These are phyloP conservation scores for Akabosia matsudoensis DNA, from an alignment of 1,140 invertebrate genomes.

Conservation along the genomic window DNA sequence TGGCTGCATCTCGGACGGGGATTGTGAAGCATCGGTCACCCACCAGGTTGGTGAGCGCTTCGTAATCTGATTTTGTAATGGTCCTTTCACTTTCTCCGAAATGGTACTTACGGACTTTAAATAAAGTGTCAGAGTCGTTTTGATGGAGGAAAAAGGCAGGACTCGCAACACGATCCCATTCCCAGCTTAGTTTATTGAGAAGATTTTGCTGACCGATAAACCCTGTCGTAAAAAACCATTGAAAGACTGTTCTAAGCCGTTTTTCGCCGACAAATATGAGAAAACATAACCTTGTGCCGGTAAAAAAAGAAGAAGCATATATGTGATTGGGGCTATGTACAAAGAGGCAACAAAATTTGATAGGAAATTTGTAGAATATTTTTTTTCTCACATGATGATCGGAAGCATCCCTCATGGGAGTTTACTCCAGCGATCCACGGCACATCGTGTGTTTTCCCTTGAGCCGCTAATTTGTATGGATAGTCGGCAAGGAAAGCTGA, in stretches of 20 bases:
- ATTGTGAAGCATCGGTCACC: background rate
- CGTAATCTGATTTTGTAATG: background rate
- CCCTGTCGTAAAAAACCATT: too few relatives aligned
- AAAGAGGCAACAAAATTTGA: background rate
- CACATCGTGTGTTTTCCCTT: conserved; percentile 32
- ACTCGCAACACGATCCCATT: background rate
- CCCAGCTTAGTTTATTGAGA: background rate
- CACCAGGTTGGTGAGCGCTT: background rate
- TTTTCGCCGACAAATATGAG: too few relatives aligned
- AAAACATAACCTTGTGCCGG: too few relatives aligned
- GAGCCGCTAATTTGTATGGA: conserved; percentile 27
- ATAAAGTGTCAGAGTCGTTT: conserved; percentile 32
- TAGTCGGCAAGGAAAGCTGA: conserved; percentile 31
- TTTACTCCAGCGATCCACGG: conserved; percentile 41
- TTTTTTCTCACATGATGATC: conserved; percentile 27
- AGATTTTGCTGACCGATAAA: background rate
- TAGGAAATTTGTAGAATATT: too few relatives aligned
- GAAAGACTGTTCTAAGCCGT: too few relatives aligned
- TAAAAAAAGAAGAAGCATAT: too few relatives aligned
- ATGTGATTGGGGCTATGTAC: too few relatives aligned
- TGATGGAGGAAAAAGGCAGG: conserved; percentile 2
- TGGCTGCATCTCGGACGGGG: background rate
- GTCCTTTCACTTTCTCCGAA: background rate
- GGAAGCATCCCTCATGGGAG: conserved; percentile 33
- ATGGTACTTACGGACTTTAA: conserved; percentile 10